These are phyloP conservation scores for Epizoanthus scotinus DNA, from an alignment of 92 coral and sea anemone genomes.

Conservation along the genomic window DNA sequence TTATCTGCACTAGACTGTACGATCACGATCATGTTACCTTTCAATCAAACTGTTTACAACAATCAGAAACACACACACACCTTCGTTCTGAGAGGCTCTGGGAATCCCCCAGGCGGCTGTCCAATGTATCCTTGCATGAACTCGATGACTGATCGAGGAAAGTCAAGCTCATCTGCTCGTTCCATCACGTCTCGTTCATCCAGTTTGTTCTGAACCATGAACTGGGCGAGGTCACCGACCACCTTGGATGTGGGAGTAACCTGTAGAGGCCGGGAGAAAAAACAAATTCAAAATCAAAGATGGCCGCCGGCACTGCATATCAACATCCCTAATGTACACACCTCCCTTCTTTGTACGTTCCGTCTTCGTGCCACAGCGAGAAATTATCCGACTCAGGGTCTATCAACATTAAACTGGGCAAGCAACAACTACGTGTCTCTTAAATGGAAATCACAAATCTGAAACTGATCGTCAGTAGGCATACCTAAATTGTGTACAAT, in stretches of 20 bases:
- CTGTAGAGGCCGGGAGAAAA: constrained; percentile 37
- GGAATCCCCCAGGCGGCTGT: constrained; percentile 97
- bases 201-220: constrained; percentile 94
- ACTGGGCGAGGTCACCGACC: constrained; percentile 98
- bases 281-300: too few species aligned
- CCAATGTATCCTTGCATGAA: constrained; percentile 98
- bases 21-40: too few species aligned
- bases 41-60: background rate
- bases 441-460: too few species aligned
- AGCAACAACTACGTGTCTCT: background rate
- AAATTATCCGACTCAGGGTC: background rate
- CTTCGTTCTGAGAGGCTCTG: constrained; percentile 95
- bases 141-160: constrained; percentile 91
- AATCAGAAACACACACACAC: constrained; percentile 35
- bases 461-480: too few species aligned
- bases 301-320: background rate
- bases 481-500: too few species aligned
- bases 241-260: constrained; percentile 99
- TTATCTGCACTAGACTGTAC: too few species aligned
- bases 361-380: background rate
- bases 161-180: constrained; percentile 90
- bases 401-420: background rate
- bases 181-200: constrained; percentile 86
- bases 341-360: background rate
- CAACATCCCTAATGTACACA: background rate